These are phyloP conservation scores for Burhinus oedicnemus DNA, from an alignment of 2,113 vertebrate genomes.

Conservation along the genomic window DNA sequence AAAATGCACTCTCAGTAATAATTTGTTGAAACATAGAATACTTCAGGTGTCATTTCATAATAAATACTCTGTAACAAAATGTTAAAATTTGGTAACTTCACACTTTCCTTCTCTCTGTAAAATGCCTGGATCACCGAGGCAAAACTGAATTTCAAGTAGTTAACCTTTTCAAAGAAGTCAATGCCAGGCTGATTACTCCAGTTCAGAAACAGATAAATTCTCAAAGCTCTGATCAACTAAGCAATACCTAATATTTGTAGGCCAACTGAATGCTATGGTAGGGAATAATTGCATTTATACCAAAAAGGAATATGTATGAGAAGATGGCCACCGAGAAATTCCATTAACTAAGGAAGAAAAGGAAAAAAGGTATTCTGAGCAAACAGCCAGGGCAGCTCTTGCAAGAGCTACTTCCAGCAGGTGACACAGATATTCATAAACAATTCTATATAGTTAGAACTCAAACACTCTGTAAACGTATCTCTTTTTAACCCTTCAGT, in stretches of 20 bases:
- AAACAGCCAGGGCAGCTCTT: not conserved
- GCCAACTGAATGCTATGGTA: not conserved
- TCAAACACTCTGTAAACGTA: not conserved
- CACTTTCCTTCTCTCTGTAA: not conserved
- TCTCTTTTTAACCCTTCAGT: not conserved
- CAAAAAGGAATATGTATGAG: not conserved
- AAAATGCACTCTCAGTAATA: not conserved
- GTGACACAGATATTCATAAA: not conserved
- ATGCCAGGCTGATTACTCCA: fast-evolving
- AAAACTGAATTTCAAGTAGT: not conserved
- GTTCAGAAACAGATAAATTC: not conserved
- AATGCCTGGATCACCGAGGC: not conserved
- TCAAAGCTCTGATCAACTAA: not conserved
- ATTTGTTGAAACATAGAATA: not conserved
- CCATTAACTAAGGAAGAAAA: not conserved
- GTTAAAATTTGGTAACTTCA: not conserved
- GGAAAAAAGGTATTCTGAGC: not conserved
- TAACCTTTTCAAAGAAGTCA: not conserved
- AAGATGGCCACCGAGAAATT: not conserved
- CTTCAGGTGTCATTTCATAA: not conserved
- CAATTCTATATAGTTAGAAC: not conserved
- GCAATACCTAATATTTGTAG: not conserved
- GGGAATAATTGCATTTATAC: not conserved
- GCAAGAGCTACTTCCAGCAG: not conserved
- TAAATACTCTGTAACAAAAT: not conserved